These are phyloP conservation scores for Sitobion miscanthi DNA, from an alignment of 1,140 invertebrate species.

Conservation along the genomic window DNA sequence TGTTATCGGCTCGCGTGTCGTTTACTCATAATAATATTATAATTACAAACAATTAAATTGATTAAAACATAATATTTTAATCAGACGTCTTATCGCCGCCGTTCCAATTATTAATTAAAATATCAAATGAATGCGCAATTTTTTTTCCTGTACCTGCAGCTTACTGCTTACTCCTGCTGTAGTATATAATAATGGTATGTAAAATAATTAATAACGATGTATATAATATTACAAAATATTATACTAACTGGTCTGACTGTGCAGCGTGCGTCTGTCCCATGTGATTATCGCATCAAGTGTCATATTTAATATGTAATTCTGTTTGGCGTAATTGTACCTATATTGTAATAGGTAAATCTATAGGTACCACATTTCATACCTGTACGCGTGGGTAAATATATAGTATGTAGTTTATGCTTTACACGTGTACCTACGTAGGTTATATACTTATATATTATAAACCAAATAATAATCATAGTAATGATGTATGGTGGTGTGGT, in stretches of 20 bases:
- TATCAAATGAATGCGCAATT: slow-evolving; percentile 47
- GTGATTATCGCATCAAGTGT: neutral
- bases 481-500: neutral
- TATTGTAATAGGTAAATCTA: neutral
- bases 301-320: neutral
- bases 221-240: neutral
- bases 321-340: neutral
- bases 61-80: slow-evolving; percentile 57
- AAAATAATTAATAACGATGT: neutral
- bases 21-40: slow-evolving; percentile 46
- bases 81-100: slow-evolving; percentile 42
- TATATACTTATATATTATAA: neutral
- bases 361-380: neutral
- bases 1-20: slow-evolving; percentile 53
- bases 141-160: neutral
- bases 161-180: neutral
- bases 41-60: slow-evolving; percentile 55
- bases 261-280: neutral
- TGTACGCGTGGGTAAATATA: neutral
- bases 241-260: neutral
- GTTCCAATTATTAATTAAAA: slow-evolving; percentile 56
- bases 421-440: neutral
- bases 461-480: neutral
- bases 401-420: neutral
- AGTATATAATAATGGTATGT: neutral